Base-by-base conservation (phyloP, 2,888 invertebrate species). In the Deilephila porcellus region DNA sequence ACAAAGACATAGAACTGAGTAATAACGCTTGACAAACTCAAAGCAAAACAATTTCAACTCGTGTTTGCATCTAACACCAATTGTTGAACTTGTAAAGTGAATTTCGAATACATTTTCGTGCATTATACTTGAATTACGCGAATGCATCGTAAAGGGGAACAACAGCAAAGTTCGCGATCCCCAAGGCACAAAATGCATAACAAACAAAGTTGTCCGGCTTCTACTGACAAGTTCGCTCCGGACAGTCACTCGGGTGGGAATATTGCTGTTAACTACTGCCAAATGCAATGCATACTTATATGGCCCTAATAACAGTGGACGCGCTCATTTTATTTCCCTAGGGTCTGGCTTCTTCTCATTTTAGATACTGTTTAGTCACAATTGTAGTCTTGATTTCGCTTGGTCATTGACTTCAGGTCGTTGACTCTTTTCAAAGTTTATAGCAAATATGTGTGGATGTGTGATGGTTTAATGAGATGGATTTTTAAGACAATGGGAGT, bases 141-240 rank as follows among this genome's bases (percentile, higher is more conserved):
- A 73, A 73, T 73, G 67, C 67, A 37, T 73, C 59, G 59, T 73
- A 73, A 73, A 73, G 37, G 56, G 67, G 20, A 25, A 67, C 37
- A 52, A 37, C 56, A 45, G 32, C 75, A 25, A 81, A 82, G 79
- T 83, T 81, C 20, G 74, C 70, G 72, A 70, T 81, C 82, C 83
- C 82, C 74, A 76, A 79, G 82, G 83, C 76, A 75, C 73, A 74
- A 82, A 83, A 83, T 82, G 82, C 81, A 83, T 82, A 82, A 77
- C 79, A 76, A 60, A 73, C 75, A 82, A 74, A 74, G 71, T 79
- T 78, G 67, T 75, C 64, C 64, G 45, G 45, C 25, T 45, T 52
- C 67, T 19, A 75, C 78, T 78, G 75, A 79, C 77, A 76, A 78
- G 74, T 75, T 78, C 67, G 32, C 67, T 76, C 77, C 71, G 72